A percentile compares a stretch with the other conserved stretches of the same genome.
Evolutionary conservation across 2,797 vertebrate genomes (phyloP).

Genomic region (Propithecus perrieri): DNA sequence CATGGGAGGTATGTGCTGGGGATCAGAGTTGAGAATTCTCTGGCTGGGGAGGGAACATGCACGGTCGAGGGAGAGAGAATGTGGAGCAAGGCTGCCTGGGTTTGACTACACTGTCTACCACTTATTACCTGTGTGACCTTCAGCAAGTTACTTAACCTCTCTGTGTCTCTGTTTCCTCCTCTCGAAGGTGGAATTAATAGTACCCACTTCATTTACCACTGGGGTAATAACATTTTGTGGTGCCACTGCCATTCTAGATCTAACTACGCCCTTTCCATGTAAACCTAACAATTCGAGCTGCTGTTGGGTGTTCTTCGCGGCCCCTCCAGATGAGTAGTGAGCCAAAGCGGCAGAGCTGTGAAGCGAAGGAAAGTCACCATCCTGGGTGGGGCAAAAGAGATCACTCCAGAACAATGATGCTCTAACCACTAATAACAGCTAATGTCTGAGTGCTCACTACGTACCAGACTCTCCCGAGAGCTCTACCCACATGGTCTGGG

Average conservation of each 20-base stretch:
- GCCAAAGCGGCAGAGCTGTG: neutral
- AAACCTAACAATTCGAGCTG: neutral
- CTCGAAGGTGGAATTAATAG: neutral
- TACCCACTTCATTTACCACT: neutral
- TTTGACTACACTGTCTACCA: neutral
- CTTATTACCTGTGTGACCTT: neutral
- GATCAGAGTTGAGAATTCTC: neutral
- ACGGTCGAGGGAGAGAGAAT: accelerated
- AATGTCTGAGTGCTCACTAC: slow-evolving; percentile 33
- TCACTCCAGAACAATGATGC: slow-evolving; percentile 50
- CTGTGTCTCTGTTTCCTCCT: neutral
- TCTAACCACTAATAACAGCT: slow-evolving; percentile 36
- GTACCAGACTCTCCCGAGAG: slow-evolving; percentile 11
- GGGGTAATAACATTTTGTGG: neutral
- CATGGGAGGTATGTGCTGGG: neutral
- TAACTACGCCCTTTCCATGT: neutral
- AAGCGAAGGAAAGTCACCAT: slow-evolving; percentile 11
- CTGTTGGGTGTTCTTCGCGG: neutral
- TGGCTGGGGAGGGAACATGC: neutral
- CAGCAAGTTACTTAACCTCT: neutral
- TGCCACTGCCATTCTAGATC: neutral
- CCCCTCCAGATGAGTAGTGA: neutral
- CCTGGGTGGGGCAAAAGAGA: slow-evolving; percentile 30
- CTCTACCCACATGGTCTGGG: slow-evolving; percentile 37
- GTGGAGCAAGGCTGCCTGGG: neutral